A percentile compares a stretch with the other conserved stretches of the same genome.
These are phyloP conservation scores for Tetheella fluctuosa DNA, from an alignment of 2,888 invertebrate genomes.

Conservation along the genomic window DNA sequence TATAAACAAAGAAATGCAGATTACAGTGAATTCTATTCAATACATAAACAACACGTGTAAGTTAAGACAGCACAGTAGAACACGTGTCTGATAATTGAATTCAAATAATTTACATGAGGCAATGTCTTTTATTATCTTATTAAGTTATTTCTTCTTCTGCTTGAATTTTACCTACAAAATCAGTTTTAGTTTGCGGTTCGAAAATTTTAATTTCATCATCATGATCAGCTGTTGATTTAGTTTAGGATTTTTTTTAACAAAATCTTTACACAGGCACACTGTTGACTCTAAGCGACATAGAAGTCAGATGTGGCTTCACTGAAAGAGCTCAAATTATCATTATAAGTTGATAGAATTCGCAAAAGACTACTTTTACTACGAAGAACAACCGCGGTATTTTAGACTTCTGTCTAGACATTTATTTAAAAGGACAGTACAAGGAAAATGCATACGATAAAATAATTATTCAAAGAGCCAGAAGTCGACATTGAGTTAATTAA, in stretches of 20 bases:
- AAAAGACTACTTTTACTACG: no score
- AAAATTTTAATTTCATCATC: no score
- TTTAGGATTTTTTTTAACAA: no score
- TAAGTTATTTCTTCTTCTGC: background rate
- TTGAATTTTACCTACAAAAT: background rate
- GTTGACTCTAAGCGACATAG: no score
- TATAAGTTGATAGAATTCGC: no score
- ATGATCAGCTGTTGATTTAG: no score
- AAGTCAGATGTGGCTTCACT: no score
- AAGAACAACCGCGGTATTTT: no score
- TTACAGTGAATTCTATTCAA: background rate
- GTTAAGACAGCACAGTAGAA: background rate
- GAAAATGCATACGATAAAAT: background rate
- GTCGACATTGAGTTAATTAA: background rate
- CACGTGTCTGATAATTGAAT: slow-evolving; percentile 2
- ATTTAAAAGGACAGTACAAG: background rate
- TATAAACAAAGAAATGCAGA: slow-evolving; percentile 1
- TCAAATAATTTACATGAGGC: background rate
- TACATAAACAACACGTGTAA: background rate
- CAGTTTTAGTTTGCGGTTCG: no score
- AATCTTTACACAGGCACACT: no score
- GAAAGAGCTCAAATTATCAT: no score
- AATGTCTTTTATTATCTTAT: background rate
- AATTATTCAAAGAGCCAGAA: no score
- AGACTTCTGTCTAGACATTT: background rate